Percentiles rank a stretch among this genome's conserved stretches.
These are phyloP conservation scores for Hermetia illucens DNA, from an alignment of 1,140 invertebrate genomes.

Conservation along the genomic window DNA sequence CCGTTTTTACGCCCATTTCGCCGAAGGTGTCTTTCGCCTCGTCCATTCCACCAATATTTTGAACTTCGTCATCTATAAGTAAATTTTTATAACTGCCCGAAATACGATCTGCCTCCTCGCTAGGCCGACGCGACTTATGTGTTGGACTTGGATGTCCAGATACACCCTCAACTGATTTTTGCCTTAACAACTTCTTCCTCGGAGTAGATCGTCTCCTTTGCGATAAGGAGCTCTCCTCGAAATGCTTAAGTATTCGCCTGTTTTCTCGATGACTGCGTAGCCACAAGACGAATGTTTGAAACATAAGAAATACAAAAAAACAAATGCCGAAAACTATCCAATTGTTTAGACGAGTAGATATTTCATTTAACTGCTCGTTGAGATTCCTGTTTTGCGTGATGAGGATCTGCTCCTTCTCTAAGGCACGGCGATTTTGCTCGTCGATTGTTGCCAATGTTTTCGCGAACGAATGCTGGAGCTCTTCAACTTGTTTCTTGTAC, in stretches of 20 bases:
- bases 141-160: constrained; percentile 32
- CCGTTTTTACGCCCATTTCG: constrained; percentile 15
- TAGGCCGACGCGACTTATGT: constrained; percentile 48
- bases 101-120: constrained; percentile 62
- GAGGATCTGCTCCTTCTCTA: constrained; percentile 51
- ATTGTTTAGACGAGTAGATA: constrained; percentile 30
- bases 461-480: constrained; percentile 76
- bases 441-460: constrained; percentile 60
- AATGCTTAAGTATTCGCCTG: too few relatives aligned
- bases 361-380: constrained; percentile 42
- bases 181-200: constrained; percentile 25
- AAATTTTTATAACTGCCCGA: constrained; percentile 38
- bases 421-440: constrained; percentile 53
- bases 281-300: constrained; percentile 7
- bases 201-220: constrained; percentile 6
- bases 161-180: constrained; percentile 44
- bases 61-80: constrained; percentile 30
- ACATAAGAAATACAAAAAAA: constrained; percentile 12
- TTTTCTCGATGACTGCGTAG: too few relatives aligned
- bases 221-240: too few relatives aligned
- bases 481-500: constrained; percentile 93
- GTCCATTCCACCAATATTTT: constrained; percentile 28
- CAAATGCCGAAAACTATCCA: constrained; percentile 25
- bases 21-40: constrained; percentile 15
- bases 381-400: constrained; percentile 44